Evolutionary conservation across 1,140 invertebrate species (phyloP), one percentile per base, ranked within the genome.

Genomic region (Globodera rostochiensis): DNA sequence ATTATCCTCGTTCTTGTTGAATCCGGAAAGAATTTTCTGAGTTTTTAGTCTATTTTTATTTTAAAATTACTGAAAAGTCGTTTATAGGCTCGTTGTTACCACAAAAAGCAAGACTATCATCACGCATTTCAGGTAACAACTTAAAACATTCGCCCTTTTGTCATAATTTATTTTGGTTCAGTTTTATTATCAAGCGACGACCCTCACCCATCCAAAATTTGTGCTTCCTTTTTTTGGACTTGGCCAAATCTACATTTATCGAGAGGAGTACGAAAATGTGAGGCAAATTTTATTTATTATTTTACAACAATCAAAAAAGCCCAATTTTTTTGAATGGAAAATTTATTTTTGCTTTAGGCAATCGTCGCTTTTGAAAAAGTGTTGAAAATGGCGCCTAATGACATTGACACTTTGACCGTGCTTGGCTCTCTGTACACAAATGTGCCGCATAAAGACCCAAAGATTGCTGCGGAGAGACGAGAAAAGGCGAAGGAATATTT

Each of bases 371-470:
- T 99, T 91, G 97, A 99, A 91, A 98, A 97, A 92, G 96, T 99
- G 6, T 91, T 99, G 5, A 98, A 99, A 92, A 94, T 93, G 0
- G 95, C 98, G 89, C 96, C 97, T 0, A 95, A 95, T 6, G 99
- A 99, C 91, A 98, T 98, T 90, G 98, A 99, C 91, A 98, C 97
- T 6, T 97, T 99, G 95, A 98, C 99, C 91, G 98, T 99, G 84
- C 92, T 99, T 1, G 97, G 97, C 0, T 98, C 96, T 0, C 91
- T 99, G 0, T 99, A 99, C 90, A 96, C 96, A 0, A 95, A 84
- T 66, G 73, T 82, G 8, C 69, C 46, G 45, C 94, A 88, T 96
- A 95, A 0, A 49, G 82, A 82, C 11, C 53, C 69, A 1, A 82
- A 82, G n/a, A 71, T 79, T 13, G 50, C 21, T 71, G 77, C 57